A percentile compares a stretch with the other conserved stretches of the same genome.
phyloP scores from a whole-genome alignment of 2,888 invertebrate species.

The Polyommatus iphigenia region DNA sequence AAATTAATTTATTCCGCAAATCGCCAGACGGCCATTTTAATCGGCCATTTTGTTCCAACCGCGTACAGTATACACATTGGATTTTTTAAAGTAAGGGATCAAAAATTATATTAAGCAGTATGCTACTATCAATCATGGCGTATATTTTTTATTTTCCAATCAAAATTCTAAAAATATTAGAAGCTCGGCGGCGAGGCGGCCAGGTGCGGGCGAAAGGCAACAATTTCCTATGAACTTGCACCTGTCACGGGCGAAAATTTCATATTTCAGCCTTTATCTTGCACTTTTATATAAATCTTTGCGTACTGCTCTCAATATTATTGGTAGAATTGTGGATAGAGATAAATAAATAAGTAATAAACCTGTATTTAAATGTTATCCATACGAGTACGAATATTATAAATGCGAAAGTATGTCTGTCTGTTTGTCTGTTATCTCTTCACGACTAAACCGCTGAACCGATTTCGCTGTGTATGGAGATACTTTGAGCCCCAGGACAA shows the following conservation, averaged over 20 bases:
- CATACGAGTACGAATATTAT: too few relatives aligned
- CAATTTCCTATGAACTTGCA: slow-evolving; percentile 36
- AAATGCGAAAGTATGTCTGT: too few relatives aligned
- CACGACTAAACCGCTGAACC: too few relatives aligned
- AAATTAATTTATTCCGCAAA: too few relatives aligned
- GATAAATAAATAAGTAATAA: background rate
- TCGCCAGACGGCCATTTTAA: too few relatives aligned
- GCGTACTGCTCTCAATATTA: background rate
- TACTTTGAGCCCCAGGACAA: too few relatives aligned
- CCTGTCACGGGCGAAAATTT: slow-evolving; percentile 34
- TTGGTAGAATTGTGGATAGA: background rate
- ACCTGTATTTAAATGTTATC: too few relatives aligned
- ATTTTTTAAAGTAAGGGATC: background rate
- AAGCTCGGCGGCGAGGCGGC: background rate
- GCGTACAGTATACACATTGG: background rate
- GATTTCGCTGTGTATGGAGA: too few relatives aligned
- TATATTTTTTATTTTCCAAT: slow-evolving; percentile 23
- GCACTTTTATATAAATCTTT: slow-evolving; percentile 21
- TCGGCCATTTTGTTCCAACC: too few relatives aligned
- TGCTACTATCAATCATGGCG: background rate
- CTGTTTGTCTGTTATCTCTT: too few relatives aligned
- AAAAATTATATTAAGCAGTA: background rate
- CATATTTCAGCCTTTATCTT: slow-evolving; percentile 30
- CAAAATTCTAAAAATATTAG: slow-evolving; percentile 26
- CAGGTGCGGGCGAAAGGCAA: slow-evolving; percentile 38